Evolutionary conservation across 2,113 vertebrate genomes (phyloP).

Genomic region (Fulica atra): DNA sequence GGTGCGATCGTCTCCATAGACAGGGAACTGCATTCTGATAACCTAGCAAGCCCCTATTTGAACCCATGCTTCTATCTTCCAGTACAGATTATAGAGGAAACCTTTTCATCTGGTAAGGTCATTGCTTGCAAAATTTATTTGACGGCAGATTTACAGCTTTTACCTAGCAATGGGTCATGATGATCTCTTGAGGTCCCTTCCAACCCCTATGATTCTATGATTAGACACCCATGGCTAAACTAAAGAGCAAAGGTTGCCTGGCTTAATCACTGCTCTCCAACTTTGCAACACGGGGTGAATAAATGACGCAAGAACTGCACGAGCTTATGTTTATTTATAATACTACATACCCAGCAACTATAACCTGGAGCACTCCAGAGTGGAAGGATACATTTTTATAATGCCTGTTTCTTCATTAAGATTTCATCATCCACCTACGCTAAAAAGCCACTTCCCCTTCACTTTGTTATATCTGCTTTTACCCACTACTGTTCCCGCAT

Average conservation of each 20-base stretch:
- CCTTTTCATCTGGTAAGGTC: not conserved
- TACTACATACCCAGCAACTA: conserved; percentile 69
- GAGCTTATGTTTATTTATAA: conserved; percentile 82
- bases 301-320: conserved; percentile 53
- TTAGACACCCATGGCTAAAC: conserved; percentile 15
- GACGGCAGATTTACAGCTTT: conserved; percentile 19
- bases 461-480: conserved; percentile 77
- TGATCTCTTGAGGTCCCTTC: too few relatives aligned
- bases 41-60: not conserved
- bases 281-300: conserved; percentile 60
- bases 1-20: not conserved
- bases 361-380: conserved; percentile 67
- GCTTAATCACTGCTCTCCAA: conserved; percentile 21
- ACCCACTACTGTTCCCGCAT: conserved; percentile 83
- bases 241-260: conserved; percentile 9
- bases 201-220: too few relatives aligned
- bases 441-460: conserved; percentile 83
- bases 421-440: conserved; percentile 89
- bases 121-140: conserved; percentile 33
- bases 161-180: conserved; percentile 11
- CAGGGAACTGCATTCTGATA: not conserved
- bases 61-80: not conserved
- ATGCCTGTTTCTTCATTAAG: conserved; percentile 98
- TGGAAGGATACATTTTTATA: conserved; percentile 81
- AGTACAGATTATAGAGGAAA: conserved; percentile 1